Evolutionary conservation across 2,113 vertebrate species (phyloP).

Genomic region (Tetraodon nigroviridis): DNA sequence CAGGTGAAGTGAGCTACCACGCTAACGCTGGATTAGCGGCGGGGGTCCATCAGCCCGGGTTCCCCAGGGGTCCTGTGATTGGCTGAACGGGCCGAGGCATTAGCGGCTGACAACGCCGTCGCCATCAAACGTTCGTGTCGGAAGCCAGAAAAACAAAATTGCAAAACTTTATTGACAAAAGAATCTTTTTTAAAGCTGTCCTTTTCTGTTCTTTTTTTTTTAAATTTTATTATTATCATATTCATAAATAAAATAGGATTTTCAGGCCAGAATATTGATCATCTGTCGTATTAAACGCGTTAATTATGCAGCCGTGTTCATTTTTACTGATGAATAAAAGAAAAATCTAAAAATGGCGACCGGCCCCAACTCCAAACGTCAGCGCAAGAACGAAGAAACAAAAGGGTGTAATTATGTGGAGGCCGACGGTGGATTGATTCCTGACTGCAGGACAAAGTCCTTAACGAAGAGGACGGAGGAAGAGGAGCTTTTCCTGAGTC

Average conservation of each 20-base stretch:
- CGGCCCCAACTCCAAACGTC: conserved; percentile 27
- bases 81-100: too few relatives aligned
- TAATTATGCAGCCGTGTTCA: background rate
- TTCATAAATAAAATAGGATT: too few relatives aligned
- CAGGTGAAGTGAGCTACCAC: conserved; percentile 52
- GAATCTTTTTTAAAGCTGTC: too few relatives aligned
- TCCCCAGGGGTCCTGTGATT: background rate
- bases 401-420: too few relatives aligned
- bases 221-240: too few relatives aligned
- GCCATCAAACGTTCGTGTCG: too few relatives aligned
- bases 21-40: conserved; percentile 66
- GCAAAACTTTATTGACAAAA: too few relatives aligned
- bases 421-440: conserved; percentile 59
- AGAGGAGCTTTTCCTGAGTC: background rate
- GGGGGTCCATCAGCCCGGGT: conserved; percentile 47
- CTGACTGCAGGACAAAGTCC: conserved; percentile 68
- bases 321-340: background rate
- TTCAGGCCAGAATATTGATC: too few relatives aligned
- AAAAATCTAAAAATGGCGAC: conserved; percentile 34
- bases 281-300: background rate
- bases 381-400: too few relatives aligned
- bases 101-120: too few relatives aligned
- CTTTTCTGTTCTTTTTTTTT: too few relatives aligned
- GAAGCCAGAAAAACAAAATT: too few relatives aligned
- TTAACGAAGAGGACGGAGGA: conserved; percentile 52